phyloP scores from a whole-genome alignment of 2,113 vertebrate genomes.

The Orientallactaga bullata region DNA sequence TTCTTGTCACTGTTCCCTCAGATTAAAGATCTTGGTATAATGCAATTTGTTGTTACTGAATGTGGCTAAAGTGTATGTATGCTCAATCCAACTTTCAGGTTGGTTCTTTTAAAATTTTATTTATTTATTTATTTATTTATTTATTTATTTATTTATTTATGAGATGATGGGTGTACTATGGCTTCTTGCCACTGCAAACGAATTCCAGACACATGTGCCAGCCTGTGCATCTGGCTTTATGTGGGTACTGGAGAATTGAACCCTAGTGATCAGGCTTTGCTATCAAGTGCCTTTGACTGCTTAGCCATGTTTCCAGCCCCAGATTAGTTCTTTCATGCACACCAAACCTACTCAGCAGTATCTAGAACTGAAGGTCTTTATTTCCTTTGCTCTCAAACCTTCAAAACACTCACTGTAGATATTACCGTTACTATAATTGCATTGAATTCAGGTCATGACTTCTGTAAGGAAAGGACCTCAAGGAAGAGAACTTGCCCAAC shows the following conservation, averaged over 20 bases:
- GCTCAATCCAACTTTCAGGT: neutral
- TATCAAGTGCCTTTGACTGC: no score
- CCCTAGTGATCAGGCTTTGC: no score
- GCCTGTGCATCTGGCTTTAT: no score
- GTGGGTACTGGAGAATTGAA: no score
- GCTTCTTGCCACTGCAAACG: no score
- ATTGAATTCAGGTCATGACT: neutral
- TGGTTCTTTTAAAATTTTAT: neutral
- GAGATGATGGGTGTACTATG: no score
- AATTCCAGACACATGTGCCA: no score
- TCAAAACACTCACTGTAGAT: neutral
- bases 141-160: no score
- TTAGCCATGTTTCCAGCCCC: no score
- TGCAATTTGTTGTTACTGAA: neutral
- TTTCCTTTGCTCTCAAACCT: neutral
- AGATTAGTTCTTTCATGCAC: neutral
- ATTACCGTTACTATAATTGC: neutral
- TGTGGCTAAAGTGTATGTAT: neutral
- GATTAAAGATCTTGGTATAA: neutral
- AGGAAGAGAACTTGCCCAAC: neutral
- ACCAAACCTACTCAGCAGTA: neutral
- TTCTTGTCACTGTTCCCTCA: neutral
- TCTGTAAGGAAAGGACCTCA: neutral
- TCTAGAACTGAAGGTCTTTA: neutral
- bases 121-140: no score